Base-by-base conservation (phyloP, 2,113 vertebrate genomes). In the Cinclus cinclus region DNA sequence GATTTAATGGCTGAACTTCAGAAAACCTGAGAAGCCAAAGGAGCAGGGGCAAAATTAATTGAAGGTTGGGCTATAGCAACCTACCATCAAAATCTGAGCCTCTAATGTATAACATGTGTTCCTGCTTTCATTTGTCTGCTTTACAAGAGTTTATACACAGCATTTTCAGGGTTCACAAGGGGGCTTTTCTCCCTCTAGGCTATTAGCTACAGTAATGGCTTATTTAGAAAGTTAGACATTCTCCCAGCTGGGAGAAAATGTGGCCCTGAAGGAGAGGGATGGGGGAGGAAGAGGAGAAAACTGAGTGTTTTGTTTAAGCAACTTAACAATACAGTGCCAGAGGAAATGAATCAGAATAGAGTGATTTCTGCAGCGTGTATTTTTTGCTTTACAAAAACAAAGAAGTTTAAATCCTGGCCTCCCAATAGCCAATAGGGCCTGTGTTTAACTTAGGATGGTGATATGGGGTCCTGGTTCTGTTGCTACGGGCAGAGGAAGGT, bases 321-420 rank as follows among this genome's bases (percentile, higher is more conserved):
- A 77, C n/a, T 73, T 94, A 83, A 83, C 56, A 87, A 58, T 83
- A 85, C 80, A 89, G 31, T 67, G 56, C 92, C 63, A 87, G 50
- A 91, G 94, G 95, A 97, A 96, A 96, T 96, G 88, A 97, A 95
- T 96, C 89, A 89, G 76, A 83, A 47, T 60, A 88, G 50, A 83
- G 44, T 35, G 93, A 90, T 92, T 94, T 87, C 59, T 89, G 79
- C 52, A 76, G 67, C 2, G 1, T 80, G 80, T 83, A 47, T 75
- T 68, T 77, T 90, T 83, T 87, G 41, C 53, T 81, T 52, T 92
- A 62, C 13, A 39, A 92, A 93, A 95, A 93, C 90, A 89, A 92
- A 92, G 75, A 37, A 15, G 42, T 42, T 81, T 50, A 92, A 86
- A 89, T 81, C 53, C 49, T 89, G 85, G 60, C 46, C 55, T 89